Conservation (phyloP, 2,113 vertebrate species). For the Pomatostomus ruficeps region DNA sequence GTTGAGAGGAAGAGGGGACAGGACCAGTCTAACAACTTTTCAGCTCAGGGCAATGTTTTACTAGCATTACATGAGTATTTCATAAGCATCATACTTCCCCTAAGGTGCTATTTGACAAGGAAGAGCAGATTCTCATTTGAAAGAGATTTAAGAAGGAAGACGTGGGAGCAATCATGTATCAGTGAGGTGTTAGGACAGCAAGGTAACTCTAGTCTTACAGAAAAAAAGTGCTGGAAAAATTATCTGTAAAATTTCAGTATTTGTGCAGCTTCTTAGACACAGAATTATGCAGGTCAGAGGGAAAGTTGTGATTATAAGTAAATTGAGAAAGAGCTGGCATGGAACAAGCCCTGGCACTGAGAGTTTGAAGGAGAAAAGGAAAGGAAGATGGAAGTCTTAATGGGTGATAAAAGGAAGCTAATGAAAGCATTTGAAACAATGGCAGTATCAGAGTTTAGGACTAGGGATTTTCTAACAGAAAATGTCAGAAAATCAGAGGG, state of each 20-base stretch:
- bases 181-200: not conserved
- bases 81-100: not conserved
- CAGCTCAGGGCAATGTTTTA: not conserved
- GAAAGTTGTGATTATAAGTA: not conserved
- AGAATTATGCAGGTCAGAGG: not conserved
- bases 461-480: not conserved
- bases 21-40: not conserved
- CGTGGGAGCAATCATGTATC: rapidly evolving
- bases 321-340: not conserved
- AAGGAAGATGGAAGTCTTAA: not conserved
- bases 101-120: not conserved
- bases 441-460: not conserved
- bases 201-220: not conserved
- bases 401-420: not conserved
- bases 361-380: not conserved
- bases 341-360: not conserved
- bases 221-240: not conserved
- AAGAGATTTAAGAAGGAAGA: not conserved
- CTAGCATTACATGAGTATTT: not conserved
- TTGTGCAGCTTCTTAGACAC: not conserved
- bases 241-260: not conserved
- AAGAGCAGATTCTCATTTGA: not conserved
- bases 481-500: not conserved
- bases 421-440: not conserved
- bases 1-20: not conserved